Evolutionary conservation across 2,113 vertebrate genomes (phyloP).

Genomic region (Ameiurus melas): DNA sequence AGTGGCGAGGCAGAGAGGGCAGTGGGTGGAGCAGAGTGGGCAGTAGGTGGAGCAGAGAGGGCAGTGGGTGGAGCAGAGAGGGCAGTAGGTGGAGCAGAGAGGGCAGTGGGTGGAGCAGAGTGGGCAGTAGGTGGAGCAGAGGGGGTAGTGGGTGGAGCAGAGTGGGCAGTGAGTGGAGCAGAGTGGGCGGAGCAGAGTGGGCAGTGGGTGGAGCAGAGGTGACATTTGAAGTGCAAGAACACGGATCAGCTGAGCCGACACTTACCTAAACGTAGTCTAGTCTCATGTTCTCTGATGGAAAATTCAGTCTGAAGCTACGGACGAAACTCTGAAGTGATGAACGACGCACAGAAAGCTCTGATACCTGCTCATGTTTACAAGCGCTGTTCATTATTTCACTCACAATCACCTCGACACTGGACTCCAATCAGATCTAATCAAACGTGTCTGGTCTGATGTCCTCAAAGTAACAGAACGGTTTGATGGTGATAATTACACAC

Average conservation of each 20-base stretch:
- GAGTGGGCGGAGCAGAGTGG: too few species aligned
- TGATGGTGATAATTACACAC: constrained; percentile 42
- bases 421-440: constrained; percentile 14
- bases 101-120: not conserved
- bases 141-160: too few species aligned
- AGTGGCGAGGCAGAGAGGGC: too few species aligned
- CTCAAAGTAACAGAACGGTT: not conserved
- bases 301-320: not conserved
- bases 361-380: not conserved
- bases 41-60: not conserved
- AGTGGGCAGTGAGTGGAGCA: too few species aligned
- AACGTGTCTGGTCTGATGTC: not conserved
- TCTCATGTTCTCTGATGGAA: not conserved
- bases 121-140: too few species aligned
- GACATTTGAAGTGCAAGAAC: not conserved
- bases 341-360: not conserved
- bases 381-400: not conserved
- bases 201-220: too few species aligned
- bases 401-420: not conserved
- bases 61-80: not conserved
- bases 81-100: too few species aligned
- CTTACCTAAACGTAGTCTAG: not conserved
- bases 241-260: not conserved
- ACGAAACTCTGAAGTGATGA: not conserved
- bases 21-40: too few species aligned